phyloP scores from a whole-genome alignment of 2,113 vertebrate genomes.

The Xiphophorus maculatus region DNA sequence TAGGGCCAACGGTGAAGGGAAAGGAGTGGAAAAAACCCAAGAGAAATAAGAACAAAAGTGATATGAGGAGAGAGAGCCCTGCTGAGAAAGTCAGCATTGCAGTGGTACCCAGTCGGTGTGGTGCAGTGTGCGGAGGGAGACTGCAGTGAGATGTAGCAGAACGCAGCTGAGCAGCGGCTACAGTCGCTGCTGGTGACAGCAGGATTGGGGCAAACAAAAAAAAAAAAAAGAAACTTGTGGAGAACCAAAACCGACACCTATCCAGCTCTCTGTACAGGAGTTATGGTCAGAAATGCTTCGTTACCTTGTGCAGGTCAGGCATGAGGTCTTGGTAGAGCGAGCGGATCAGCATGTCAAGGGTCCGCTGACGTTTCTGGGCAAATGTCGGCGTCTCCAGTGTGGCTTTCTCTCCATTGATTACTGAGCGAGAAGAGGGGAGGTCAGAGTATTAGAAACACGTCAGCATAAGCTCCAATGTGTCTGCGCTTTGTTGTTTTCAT shows the following conservation, averaged over 20 bases:
- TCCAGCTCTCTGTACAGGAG: not conserved
- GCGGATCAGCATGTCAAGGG: constrained; percentile 97
- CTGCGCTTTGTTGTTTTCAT: constrained; percentile 62
- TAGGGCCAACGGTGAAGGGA: constrained; percentile 23
- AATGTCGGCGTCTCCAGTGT: constrained; percentile 98
- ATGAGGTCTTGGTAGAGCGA: constrained; percentile 96
- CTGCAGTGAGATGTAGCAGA: constrained; percentile 65
- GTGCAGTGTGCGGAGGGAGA: constrained; percentile 60
- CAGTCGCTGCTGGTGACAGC: constrained; percentile 32
- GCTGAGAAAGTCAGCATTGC: constrained; percentile 73
- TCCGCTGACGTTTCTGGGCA: constrained; percentile 97
- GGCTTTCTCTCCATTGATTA: constrained; percentile 99
- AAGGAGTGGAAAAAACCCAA: not conserved
- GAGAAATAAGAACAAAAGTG: constrained; percentile 35
- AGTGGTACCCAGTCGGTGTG: constrained; percentile 56
- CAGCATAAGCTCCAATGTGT: not conserved
- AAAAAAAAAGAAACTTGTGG: not conserved
- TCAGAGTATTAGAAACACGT: not conserved
- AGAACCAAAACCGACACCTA: not conserved
- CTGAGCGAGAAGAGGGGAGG: constrained; percentile 66
- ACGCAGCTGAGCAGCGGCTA: constrained; percentile 38
- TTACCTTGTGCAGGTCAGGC: constrained; percentile 96
- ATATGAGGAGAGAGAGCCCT: constrained; percentile 42
- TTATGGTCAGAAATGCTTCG: not conserved
- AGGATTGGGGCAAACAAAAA: not conserved